These are phyloP conservation scores for Chrysomallon squamiferum DNA, from an alignment of 1,140 invertebrate species.

Conservation along the genomic window DNA sequence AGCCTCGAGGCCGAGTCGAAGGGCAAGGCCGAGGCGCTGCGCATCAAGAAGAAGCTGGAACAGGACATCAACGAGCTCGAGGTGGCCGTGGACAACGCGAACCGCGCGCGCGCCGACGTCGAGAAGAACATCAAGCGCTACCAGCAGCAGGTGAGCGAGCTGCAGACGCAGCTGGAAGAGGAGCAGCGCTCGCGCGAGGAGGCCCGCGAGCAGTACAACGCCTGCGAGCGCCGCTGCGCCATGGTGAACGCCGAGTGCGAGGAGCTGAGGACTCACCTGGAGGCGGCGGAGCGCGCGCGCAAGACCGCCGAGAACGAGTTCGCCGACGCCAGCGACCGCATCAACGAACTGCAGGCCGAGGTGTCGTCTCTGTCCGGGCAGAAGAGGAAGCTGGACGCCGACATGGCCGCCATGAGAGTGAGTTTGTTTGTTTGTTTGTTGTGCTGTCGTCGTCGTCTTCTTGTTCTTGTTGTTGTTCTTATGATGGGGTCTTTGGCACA, in stretches of 20 bases:
- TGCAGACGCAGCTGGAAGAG: constrained; percentile 85
- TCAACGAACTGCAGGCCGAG: constrained; percentile 91
- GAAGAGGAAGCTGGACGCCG: constrained; percentile 97
- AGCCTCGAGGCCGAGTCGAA: constrained; percentile 97
- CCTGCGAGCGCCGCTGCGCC: constrained; percentile 93
- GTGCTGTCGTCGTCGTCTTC: not conserved
- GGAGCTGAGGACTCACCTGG: constrained; percentile 90
- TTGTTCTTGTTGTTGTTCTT: no score
- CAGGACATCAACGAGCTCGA: constrained; percentile 98
- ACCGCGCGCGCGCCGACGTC: constrained; percentile 88
- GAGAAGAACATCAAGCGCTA: constrained; percentile 98
- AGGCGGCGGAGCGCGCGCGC: constrained; percentile 93
- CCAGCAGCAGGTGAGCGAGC: constrained; percentile 87
- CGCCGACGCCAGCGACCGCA: constrained; percentile 92
- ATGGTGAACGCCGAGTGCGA: constrained; percentile 93
- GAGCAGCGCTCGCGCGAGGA: constrained; percentile 96
- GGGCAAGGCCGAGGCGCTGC: constrained; percentile 96
- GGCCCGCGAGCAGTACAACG: constrained; percentile 91
- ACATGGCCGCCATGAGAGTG: constrained; percentile 92
- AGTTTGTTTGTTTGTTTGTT: constrained; percentile 46
- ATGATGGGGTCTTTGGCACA: no score
- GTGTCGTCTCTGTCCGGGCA: constrained; percentile 88
- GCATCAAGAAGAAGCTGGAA: constrained; percentile 99
- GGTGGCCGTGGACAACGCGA: constrained; percentile 85
- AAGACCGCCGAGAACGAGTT: constrained; percentile 95